Conservation (phyloP, 2,888 invertebrate genomes). For the Mimas tiliae region DNA sequence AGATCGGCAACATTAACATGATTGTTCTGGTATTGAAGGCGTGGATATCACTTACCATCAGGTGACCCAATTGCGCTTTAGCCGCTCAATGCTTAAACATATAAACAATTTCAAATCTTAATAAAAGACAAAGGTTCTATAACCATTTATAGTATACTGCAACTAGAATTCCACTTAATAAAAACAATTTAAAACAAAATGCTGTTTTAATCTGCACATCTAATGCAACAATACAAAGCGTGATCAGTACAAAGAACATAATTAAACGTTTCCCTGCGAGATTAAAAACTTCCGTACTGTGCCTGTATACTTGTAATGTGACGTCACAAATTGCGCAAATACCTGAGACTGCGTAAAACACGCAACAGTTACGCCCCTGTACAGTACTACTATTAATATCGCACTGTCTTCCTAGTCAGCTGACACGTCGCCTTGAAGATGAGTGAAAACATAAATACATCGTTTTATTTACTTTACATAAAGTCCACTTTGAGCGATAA, state of each 20-base stretch:
- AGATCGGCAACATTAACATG: too few relatives aligned
- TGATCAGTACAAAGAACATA: neutral
- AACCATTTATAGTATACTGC: too few relatives aligned
- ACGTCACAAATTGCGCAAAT: slow-evolving; percentile 38
- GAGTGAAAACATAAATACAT: slow-evolving; percentile 33
- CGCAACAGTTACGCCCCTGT: slow-evolving; percentile 53
- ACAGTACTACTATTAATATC: slow-evolving; percentile 55
- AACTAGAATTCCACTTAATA: too few relatives aligned
- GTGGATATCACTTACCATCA: too few relatives aligned
- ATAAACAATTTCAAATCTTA: too few relatives aligned
- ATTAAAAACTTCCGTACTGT: slow-evolving; percentile 4
- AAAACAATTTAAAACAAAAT: too few relatives aligned
- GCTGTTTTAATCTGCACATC: too few relatives aligned
- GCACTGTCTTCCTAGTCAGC: slow-evolving; percentile 65
- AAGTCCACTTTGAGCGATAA: slow-evolving; percentile 20
- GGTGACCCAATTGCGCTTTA: too few relatives aligned
- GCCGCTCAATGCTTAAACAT: too few relatives aligned
- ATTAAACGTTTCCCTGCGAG: neutral
- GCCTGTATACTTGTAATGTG: slow-evolving; percentile 4
- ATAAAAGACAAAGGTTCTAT: too few relatives aligned
- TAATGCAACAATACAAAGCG: neutral
- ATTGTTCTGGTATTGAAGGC: too few relatives aligned
- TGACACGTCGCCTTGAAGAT: slow-evolving; percentile 55
- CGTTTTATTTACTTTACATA: slow-evolving; percentile 13
- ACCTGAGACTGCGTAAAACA: slow-evolving; percentile 48